A percentile compares a stretch with the other conserved stretches of the same genome.
Conservation (phyloP, 2,888 invertebrate genomes). For the Osedax fenrisi region DNA sequence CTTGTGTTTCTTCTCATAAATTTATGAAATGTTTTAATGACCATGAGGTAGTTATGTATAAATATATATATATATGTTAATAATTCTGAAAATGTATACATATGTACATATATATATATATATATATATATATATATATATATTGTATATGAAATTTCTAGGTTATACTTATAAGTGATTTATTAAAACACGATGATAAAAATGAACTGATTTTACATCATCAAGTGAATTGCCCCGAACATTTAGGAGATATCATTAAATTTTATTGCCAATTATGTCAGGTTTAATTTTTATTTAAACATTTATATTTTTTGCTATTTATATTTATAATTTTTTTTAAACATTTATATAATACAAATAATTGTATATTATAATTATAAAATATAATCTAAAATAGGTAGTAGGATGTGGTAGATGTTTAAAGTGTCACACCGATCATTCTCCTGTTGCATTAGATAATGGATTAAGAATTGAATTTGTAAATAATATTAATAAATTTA, state of each 20-base stretch:
- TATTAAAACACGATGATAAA: background rate
- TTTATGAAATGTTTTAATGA: slow-evolving; percentile 93
- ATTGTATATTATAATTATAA: too few species aligned
- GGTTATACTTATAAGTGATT: background rate
- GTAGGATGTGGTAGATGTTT: background rate
- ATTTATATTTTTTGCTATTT: background rate
- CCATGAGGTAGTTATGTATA: slow-evolving; percentile 55
- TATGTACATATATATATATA: too few species aligned
- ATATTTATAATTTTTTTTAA: background rate
- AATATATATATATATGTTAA: background rate
- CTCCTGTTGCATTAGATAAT: background rate
- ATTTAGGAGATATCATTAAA: background rate
- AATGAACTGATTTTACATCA: background rate
- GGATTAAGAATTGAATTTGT: background rate
- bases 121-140: too few species aligned
- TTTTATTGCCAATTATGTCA: background rate
- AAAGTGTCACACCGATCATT: background rate
- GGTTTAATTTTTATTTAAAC: background rate
- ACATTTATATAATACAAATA: too few species aligned
- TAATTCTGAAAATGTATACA: background rate
- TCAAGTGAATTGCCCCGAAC: background rate
- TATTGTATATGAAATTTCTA: too few species aligned
- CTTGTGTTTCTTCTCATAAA: slow-evolving; percentile 86
- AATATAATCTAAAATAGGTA: too few species aligned
- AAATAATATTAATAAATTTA: background rate